Evolutionary conservation across 2,888 invertebrate genomes (phyloP).

Genomic region (Himalopsyche kuldschensis): DNA sequence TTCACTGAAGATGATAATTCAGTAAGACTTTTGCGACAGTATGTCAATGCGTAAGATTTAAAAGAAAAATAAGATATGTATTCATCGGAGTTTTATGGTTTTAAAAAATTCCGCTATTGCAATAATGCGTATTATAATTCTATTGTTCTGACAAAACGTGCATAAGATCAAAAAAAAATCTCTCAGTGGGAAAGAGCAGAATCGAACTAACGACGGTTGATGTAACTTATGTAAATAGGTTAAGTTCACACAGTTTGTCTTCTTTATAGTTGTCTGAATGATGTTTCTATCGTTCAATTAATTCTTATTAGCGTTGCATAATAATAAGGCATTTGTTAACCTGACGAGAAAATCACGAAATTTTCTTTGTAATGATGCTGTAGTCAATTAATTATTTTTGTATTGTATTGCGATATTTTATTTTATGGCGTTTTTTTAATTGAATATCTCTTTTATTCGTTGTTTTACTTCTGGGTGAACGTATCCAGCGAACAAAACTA

Average conservation of each 20-base stretch:
- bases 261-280: background rate
- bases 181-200: background rate
- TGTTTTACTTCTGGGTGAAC: no score
- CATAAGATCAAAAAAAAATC: no score
- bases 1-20: no score
- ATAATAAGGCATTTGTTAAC: background rate
- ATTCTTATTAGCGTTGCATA: background rate
- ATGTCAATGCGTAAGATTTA: no score
- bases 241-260: background rate
- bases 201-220: background rate
- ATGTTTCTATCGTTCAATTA: background rate
- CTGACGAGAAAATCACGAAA: background rate
- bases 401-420: background rate
- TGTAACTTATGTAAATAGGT: background rate
- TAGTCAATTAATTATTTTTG: background rate
- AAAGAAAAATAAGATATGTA: no score
- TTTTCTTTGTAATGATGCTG: background rate
- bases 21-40: no score
- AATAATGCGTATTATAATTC: no score
- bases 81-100: no score
- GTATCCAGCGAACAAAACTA: no score
- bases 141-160: no score
- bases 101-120: no score
- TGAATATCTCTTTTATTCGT: no score
- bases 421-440: background rate